A percentile compares a stretch with the other conserved stretches of the same genome.
Evolutionary conservation across 2,113 vertebrate genomes (phyloP).

Genomic region (Pardalotus punctatus): DNA sequence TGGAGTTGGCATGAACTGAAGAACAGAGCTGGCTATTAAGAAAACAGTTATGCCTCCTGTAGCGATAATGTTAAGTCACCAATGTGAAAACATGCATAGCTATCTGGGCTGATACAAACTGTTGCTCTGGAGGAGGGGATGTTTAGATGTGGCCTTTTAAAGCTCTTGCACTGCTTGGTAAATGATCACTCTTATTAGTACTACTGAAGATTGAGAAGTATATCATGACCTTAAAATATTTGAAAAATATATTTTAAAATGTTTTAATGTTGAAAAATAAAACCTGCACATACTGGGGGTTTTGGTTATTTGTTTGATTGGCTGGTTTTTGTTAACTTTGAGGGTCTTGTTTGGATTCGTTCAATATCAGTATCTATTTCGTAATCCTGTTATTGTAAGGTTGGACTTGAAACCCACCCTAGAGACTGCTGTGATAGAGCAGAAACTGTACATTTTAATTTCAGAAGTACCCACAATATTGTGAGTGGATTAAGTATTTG

Average conservation of each 20-base stretch:
- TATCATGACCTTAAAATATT: not conserved
- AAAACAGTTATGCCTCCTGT: constrained; percentile 11
- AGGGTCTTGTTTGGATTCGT: not conserved
- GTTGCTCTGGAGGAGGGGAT: not conserved
- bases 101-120: not conserved
- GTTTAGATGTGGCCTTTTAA: not conserved
- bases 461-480: not conserved
- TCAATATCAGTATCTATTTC: not conserved
- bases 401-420: not conserved
- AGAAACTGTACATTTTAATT: not conserved
- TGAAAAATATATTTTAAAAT: not conserved
- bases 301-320: not conserved
- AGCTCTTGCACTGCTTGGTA: not conserved
- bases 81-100: constrained; percentile 27
- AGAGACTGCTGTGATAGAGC: not conserved
- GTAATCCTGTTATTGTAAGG: not conserved
- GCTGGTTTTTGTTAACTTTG: not conserved
- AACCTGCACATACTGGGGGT: not conserved
- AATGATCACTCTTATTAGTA: not conserved
- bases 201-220: not conserved
- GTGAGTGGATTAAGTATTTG: not conserved
- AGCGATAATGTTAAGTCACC: not conserved
- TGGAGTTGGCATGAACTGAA: constrained; percentile 20
- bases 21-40: constrained; percentile 30
- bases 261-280: not conserved